phyloP scores from a whole-genome alignment of 2,113 vertebrate genomes.

The Aptenodytes patagonicus region DNA sequence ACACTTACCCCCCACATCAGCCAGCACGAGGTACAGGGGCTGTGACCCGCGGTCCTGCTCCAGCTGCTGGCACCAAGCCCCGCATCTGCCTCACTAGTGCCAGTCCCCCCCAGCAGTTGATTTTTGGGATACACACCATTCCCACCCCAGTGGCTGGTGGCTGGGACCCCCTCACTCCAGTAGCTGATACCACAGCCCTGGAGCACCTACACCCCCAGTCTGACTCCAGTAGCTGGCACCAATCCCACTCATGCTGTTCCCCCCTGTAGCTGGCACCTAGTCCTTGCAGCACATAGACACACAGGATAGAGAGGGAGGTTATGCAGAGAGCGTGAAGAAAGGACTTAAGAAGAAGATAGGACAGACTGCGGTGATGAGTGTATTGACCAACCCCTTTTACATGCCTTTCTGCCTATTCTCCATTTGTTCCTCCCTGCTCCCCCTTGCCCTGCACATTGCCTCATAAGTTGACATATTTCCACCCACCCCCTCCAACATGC shows the following conservation, averaged over 20 bases:
- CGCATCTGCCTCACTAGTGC: neutral
- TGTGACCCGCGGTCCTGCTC: too few relatives aligned
- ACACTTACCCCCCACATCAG: neutral
- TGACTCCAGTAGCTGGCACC: neutral
- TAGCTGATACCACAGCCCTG: neutral
- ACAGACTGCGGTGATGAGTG: neutral
- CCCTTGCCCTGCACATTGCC: neutral
- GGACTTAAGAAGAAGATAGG: neutral
- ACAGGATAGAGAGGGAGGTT: neutral
- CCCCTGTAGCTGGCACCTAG: neutral
- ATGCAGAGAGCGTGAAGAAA: neutral
- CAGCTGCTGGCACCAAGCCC: neutral
- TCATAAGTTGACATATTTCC: neutral
- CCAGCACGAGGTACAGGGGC: too few relatives aligned
- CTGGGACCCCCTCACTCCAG: neutral
- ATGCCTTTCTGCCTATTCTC: too few relatives aligned
- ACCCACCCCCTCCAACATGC: neutral
- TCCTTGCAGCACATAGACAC: neutral
- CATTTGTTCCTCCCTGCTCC: neutral
- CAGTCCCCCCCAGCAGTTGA: neutral
- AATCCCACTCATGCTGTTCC: neutral
- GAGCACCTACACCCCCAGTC: neutral
- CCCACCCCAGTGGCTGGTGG: neutral
- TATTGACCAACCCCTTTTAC: neutral
- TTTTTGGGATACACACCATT: neutral